Evolutionary conservation across 2,888 invertebrate genomes (phyloP).

Genomic region (Mellilla xanthometata): DNA sequence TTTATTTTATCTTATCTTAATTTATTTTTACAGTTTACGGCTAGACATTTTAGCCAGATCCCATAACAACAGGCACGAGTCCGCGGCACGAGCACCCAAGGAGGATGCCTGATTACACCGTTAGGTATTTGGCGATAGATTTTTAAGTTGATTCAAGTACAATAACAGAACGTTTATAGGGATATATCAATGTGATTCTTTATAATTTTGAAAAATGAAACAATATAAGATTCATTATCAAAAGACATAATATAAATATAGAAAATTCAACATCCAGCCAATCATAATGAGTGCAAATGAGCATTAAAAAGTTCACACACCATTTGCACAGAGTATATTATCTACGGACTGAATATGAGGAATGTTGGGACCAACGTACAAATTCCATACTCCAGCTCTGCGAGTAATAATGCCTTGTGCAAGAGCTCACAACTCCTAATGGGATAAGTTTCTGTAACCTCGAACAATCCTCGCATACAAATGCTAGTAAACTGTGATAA

Average conservation of each 20-base stretch:
- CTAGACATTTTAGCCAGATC: no score
- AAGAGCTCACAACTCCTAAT: conserved; percentile 35
- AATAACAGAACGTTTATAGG: no score
- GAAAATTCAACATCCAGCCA: not conserved
- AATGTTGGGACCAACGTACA: conserved; percentile 5
- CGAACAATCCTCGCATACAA: conserved; percentile 50
- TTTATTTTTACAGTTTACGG: no score
- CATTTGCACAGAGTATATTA: conserved; percentile 1
- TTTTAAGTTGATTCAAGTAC: no score
- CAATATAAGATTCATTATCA: no score
- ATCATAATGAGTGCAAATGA: not conserved
- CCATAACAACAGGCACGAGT: no score
- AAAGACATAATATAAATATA: not conserved
- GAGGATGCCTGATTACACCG: no score
- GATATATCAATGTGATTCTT: no score
- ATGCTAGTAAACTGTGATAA: conserved; percentile 34
- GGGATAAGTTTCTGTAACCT: conserved; percentile 47
- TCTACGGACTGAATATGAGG: not conserved
- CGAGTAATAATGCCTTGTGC: conserved; percentile 33
- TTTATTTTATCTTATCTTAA: no score
- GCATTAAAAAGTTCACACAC: not conserved
- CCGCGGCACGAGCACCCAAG: no score
- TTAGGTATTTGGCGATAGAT: no score
- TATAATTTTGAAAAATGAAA: no score
- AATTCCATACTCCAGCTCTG: conserved; percentile 4